Conservation (phyloP, 2,888 invertebrate genomes). For the Nomada fucata region DNA sequence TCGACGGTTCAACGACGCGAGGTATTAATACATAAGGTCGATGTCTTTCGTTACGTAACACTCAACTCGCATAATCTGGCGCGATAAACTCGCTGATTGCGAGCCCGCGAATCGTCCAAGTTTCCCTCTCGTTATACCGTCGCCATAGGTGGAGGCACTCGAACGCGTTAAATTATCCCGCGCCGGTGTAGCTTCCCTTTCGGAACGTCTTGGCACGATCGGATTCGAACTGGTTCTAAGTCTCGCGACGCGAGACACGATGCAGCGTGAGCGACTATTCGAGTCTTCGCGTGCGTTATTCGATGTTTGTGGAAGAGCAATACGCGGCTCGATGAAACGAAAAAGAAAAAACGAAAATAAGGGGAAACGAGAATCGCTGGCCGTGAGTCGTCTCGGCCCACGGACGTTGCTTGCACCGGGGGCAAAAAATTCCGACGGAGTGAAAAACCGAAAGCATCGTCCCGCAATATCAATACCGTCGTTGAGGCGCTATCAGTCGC, state of each 20-base stretch:
- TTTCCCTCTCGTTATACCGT: slow-evolving; percentile 36
- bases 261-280: background rate
- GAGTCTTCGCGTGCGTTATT: background rate
- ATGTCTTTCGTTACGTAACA: slow-evolving; percentile 69
- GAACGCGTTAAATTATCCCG: slow-evolving; percentile 36
- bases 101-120: slow-evolving; percentile 42
- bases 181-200: slow-evolving; percentile 24
- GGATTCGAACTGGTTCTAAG: background rate
- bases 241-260: background rate
- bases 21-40: slow-evolving; percentile 70
- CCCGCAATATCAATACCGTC: slow-evolving; percentile 50
- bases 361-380: background rate
- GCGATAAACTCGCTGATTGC: slow-evolving; percentile 56
- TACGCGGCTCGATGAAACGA: background rate
- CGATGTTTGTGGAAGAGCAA: background rate
- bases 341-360: background rate
- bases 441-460: slow-evolving; percentile 38
- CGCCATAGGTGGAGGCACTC: slow-evolving; percentile 25
- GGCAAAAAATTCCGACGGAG: slow-evolving; percentile 20
- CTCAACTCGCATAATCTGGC: slow-evolving; percentile 53
- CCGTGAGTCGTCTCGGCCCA: background rate
- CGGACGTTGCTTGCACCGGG: background rate
- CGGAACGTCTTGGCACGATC: background rate
- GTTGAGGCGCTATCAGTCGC: slow-evolving; percentile 50
- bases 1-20: slow-evolving; percentile 56